Conservation (phyloP, 2,113 vertebrate genomes). For the Regulus satrapa region DNA sequence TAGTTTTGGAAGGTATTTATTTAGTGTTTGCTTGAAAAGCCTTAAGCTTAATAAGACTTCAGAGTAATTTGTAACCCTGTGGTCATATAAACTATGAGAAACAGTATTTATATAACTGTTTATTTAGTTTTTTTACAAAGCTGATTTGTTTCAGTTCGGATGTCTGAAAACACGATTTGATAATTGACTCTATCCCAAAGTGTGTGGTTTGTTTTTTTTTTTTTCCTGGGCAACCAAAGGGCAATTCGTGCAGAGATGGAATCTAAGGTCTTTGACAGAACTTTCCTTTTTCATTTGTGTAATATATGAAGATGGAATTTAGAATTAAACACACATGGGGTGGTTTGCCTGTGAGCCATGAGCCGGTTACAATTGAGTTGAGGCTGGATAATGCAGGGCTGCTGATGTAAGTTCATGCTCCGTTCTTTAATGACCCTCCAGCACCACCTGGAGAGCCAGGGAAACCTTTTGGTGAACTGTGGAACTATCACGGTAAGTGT, state of each 20-base stretch:
- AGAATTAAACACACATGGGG: constrained; percentile 83
- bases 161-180: not conserved
- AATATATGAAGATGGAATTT: constrained; percentile 78
- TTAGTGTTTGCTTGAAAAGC: not conserved
- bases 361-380: constrained; percentile 75
- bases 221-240: not conserved
- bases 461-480: constrained; percentile 81
- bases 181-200: not conserved
- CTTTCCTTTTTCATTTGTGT: not conserved
- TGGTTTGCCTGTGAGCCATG: constrained; percentile 75
- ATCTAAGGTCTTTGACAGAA: not conserved
- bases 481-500: constrained; percentile 87
- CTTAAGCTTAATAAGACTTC: not conserved
- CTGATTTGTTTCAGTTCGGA: not conserved
- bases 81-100: not conserved
- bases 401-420: constrained; percentile 77
- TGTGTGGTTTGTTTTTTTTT: not conserved
- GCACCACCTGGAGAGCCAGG: constrained; percentile 77
- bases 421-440: constrained; percentile 86
- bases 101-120: not conserved
- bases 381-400: constrained; percentile 73
- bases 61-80: not conserved
- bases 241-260: not conserved
- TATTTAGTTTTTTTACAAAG: not conserved
- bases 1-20: not conserved